phyloP scores from a whole-genome alignment of 92 coral and sea anemone genomes.

The Phymanthus crucifer region DNA sequence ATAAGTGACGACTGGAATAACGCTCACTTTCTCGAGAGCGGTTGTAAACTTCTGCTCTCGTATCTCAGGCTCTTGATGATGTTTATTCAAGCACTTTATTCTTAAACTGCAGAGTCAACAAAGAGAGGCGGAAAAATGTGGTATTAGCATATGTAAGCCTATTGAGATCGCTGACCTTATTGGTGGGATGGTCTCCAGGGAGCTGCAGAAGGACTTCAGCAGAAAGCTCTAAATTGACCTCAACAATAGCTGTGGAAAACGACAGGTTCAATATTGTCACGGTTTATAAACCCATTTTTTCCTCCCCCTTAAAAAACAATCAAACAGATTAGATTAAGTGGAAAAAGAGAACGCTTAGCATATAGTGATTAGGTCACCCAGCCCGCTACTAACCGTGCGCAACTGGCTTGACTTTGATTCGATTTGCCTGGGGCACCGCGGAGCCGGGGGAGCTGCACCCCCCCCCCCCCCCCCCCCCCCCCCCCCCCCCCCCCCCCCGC shows the following conservation, averaged over 20 bases:
- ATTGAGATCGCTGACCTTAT: background rate
- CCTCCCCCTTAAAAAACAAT: no score
- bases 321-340: no score
- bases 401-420: no score
- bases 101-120: constrained; percentile 11
- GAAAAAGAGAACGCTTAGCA: no score
- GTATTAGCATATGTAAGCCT: constrained; percentile 4
- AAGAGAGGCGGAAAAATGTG: constrained; percentile 1
- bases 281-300: background rate
- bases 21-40: background rate
- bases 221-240: background rate
- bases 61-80: background rate
- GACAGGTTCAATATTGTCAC: background rate
- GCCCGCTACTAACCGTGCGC: no score
- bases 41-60: background rate
- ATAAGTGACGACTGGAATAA: background rate
- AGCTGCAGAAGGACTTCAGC: background rate
- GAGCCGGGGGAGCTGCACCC: no score
- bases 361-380: no score
- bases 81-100: constrained; percentile 21
- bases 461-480: no score
- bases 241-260: background rate
- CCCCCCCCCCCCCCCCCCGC: no score
- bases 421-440: no score
- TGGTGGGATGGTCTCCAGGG: constrained; percentile 22